phyloP scores from a whole-genome alignment of 2,113 vertebrate species.

The Rhegmatorhina hoffmannsi region DNA sequence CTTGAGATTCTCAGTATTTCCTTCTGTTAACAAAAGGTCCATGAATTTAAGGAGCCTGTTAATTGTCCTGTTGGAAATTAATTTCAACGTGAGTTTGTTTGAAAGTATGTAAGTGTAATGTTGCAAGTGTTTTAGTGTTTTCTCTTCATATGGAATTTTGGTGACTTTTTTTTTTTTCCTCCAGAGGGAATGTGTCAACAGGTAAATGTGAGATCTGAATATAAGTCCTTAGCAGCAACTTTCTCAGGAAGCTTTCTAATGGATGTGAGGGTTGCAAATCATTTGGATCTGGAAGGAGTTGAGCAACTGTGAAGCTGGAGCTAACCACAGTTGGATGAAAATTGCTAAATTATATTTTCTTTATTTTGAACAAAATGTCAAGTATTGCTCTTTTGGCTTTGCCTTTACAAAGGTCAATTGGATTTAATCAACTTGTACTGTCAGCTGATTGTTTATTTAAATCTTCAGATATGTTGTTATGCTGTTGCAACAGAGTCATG shows the following conservation, averaged over 20 bases:
- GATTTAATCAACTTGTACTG: conserved; percentile 21
- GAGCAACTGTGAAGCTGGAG: conserved; percentile 55
- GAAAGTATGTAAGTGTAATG: neutral
- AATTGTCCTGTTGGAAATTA: neutral
- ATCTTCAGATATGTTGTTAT: conserved; percentile 57
- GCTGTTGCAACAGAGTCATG: conserved; percentile 12
- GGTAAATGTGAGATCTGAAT: conserved; percentile 19
- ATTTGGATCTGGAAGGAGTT: conserved; percentile 66
- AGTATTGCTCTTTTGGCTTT: conserved; percentile 63
- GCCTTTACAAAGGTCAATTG: conserved; percentile 70
- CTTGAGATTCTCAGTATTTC: neutral
- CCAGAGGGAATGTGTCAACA: conserved; percentile 13
- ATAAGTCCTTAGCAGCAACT: conserved; percentile 28
- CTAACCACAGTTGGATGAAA: conserved; percentile 44
- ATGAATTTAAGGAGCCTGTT: neutral
- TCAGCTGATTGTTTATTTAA: conserved; percentile 52
- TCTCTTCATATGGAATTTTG: neutral
- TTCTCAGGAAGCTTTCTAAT: conserved; percentile 22
- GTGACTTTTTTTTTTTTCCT: neutral
- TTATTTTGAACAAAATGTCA: conserved; percentile 75
- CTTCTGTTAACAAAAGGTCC: neutral
- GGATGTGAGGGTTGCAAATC: conserved; percentile 28
- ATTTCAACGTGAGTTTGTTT: neutral
- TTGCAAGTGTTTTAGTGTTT: conserved; percentile 14
- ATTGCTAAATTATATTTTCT: conserved; percentile 64